Base-by-base conservation (phyloP, 2,888 invertebrate species). In the Thysanoteuthis rhombus region DNA sequence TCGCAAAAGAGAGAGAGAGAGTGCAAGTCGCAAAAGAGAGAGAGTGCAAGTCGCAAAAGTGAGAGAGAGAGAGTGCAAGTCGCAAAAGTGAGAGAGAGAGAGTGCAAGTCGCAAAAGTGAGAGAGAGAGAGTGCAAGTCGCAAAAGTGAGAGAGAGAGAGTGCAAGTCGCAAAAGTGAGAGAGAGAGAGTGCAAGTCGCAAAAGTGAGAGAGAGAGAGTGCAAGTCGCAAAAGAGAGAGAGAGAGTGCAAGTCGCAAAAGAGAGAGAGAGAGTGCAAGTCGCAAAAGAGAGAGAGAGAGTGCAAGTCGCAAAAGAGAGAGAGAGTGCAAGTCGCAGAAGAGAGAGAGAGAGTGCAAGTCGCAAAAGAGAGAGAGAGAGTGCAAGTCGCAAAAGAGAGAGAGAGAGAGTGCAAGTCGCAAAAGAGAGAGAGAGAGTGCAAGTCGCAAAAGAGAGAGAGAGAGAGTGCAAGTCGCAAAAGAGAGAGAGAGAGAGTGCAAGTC, bases 131-230 rank as follows among this genome's bases (percentile, higher is more conserved):
- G 12, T 0, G 32, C 10, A 6, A 12, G 32, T 6, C 8, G n/a
- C 5, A n/a, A 19, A 10, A 0, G 12, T 6, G 5, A 32, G 12
- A 12, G 8, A 75, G 0, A n/a, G n/a, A 75, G 32, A 2, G 32
- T 0, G 32, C 10, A 6, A 12, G 32, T 6, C 8, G n/a, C 5
- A n/a, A 19, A 10, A 0, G 12, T 0, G 16, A n/a, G n/a, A 10
- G n/a, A 75, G 0, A n/a, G 75, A 32, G 75, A 32, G 32, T 12
- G n/a, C n/a, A n/a, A 6, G 3, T 1, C 12, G n/a, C 6, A n/a
- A 3, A 1, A 75, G 75, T n/a, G 75, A 75, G 75, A 75, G 75
- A 75, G 8, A n/a, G 75, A 2, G n/a, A n/a, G 1, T 8, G 32
- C 1, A n/a, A 58, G 58, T 22, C 42, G 42, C 5, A 12, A 42